These are phyloP conservation scores for Archivesica marissinica DNA, from an alignment of 1,140 invertebrate species.

Conservation along the genomic window DNA sequence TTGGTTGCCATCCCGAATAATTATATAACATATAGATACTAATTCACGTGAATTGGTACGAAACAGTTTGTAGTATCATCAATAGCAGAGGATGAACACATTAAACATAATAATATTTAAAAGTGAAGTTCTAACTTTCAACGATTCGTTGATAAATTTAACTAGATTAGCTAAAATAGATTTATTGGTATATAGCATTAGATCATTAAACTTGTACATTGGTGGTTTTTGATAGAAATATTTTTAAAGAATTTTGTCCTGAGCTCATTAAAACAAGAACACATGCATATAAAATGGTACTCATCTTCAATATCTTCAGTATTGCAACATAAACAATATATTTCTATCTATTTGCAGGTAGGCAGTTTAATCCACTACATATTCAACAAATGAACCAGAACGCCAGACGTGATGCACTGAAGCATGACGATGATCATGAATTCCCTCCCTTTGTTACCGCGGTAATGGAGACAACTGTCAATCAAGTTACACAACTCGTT, in stretches of 20 bases:
- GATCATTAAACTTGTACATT: not conserved
- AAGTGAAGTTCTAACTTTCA: too few species aligned
- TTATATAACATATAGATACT: too few species aligned
- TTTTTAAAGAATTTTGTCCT: not conserved
- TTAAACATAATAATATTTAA: too few species aligned
- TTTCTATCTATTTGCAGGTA: constrained; percentile 5
- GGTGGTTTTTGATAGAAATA: not conserved
- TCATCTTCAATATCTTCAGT: not conserved
- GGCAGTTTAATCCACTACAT: constrained; percentile 15
- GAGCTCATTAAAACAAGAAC: not conserved
- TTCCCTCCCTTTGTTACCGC: constrained; percentile 61
- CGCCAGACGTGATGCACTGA: not conserved
- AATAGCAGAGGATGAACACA: too few species aligned
- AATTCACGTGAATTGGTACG: too few species aligned
- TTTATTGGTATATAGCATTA: not conserved
- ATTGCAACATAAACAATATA: too few species aligned
- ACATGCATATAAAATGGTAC: not conserved
- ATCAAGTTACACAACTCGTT: constrained; percentile 41
- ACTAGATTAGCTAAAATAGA: not conserved
- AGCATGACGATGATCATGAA: constrained; percentile 56
- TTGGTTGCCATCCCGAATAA: too few species aligned
- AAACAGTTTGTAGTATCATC: too few species aligned
- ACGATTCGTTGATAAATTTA: too few species aligned
- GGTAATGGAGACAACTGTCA: constrained; percentile 40
- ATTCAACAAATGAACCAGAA: constrained; percentile 10